phyloP scores from a whole-genome alignment of 64 coral and sea anemone genomes.

The Montipora cactus region DNA sequence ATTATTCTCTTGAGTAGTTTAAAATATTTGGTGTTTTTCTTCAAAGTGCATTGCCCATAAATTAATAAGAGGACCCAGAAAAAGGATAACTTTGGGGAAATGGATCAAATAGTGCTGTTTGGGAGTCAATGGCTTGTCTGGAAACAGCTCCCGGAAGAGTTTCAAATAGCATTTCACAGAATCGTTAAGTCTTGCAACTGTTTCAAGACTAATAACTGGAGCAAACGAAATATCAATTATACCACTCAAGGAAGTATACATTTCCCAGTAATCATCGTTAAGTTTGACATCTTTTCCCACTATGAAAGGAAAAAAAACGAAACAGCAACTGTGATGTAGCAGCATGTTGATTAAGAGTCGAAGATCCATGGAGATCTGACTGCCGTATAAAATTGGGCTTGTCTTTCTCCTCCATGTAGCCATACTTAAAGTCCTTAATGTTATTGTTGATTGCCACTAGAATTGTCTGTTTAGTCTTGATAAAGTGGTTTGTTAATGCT shows the following conservation, averaged over 20 bases:
- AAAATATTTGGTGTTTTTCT: slow-evolving; percentile 56
- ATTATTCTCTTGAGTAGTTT: slow-evolving; percentile 38
- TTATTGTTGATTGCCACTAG: background rate
- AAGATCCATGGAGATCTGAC: background rate
- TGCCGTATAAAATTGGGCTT: slow-evolving; percentile 31
- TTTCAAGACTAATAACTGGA: slow-evolving; percentile 54
- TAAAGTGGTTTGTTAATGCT: slow-evolving; percentile 17
- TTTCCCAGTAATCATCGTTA: slow-evolving; percentile 32
- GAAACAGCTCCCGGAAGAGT: slow-evolving; percentile 51
- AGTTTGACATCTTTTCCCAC: slow-evolving; percentile 18
- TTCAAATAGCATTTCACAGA: slow-evolving; percentile 10
- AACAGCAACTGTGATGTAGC: slow-evolving; percentile 28
- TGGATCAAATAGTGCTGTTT: slow-evolving; percentile 67
- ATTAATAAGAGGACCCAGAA: slow-evolving; percentile 57
- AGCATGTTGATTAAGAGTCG: slow-evolving; percentile 59
- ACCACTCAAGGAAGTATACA: slow-evolving; percentile 41
- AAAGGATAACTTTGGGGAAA: slow-evolving; percentile 60
- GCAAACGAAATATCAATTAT: slow-evolving; percentile 56
- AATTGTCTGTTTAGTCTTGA: slow-evolving; percentile 14
- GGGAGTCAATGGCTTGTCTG: slow-evolving; percentile 43
- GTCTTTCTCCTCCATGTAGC: slow-evolving; percentile 26
- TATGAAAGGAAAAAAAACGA: too few species aligned
- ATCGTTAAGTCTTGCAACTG: slow-evolving; percentile 19
- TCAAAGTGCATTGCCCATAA: slow-evolving; percentile 67
- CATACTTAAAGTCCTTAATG: slow-evolving; percentile 22